Conservation (phyloP, 2,888 invertebrate genomes). For the Chloromyia formosa region DNA sequence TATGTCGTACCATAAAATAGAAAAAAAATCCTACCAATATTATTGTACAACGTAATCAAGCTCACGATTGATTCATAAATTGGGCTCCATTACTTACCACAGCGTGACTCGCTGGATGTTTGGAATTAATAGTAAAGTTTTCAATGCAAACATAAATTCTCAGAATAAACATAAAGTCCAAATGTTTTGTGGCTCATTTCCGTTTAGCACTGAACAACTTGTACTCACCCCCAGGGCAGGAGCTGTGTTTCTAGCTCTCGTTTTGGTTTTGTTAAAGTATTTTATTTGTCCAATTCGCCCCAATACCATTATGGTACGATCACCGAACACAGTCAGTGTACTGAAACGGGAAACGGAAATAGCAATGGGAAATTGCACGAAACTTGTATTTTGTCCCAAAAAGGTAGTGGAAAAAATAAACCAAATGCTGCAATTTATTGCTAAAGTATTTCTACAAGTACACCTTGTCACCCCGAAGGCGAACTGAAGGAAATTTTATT, state of each 20-base stretch:
- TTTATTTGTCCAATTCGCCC: neutral
- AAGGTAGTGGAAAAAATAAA: neutral
- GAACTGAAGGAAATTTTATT: conserved; percentile 10
- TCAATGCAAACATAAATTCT: neutral
- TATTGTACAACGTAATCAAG: neutral
- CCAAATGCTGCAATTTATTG: neutral
- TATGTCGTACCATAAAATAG: too few species aligned
- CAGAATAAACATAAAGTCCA: neutral
- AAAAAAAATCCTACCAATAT: neutral
- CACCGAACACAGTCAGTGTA: neutral
- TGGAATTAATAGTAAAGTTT: neutral
- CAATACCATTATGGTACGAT: neutral
- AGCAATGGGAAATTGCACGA: conserved; percentile 29
- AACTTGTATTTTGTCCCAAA: conserved; percentile 11
- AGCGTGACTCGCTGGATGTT: neutral
- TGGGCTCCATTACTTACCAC: neutral
- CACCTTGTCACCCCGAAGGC: conserved; percentile 12
- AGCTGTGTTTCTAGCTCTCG: neutral
- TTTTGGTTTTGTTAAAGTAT: neutral
- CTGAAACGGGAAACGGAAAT: conserved; percentile 16
- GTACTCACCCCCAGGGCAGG: neutral
- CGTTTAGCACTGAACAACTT: neutral
- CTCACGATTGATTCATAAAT: conserved; percentile 2
- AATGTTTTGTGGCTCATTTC: conserved; percentile 13
- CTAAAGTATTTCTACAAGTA: conserved; percentile 8